Percentiles rank a stretch among this genome's conserved stretches.
Conservation (phyloP, 2,113 vertebrate species). For the Scophthalmus maximus region DNA sequence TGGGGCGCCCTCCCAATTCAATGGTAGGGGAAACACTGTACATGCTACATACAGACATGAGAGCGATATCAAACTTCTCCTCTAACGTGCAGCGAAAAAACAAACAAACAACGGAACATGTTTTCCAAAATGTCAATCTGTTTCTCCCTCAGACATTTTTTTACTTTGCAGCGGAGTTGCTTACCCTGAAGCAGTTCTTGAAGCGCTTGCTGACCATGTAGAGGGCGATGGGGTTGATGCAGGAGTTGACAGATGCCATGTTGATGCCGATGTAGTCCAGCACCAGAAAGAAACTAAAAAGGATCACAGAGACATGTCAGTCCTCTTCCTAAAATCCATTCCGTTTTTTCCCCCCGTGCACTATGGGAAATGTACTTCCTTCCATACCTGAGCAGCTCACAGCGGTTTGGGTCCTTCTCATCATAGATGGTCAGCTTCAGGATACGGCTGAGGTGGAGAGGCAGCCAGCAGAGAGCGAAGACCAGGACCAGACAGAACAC, state of each 20-base stretch:
- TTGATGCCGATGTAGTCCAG: slow-evolving; percentile 97
- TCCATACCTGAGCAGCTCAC: slow-evolving; percentile 93
- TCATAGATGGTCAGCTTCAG: slow-evolving; percentile 94
- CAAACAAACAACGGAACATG: too few relatives aligned
- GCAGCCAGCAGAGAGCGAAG: slow-evolving; percentile 97
- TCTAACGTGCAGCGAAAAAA: background rate
- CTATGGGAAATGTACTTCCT: background rate
- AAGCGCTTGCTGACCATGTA: slow-evolving; percentile 99
- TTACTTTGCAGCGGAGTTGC: background rate
- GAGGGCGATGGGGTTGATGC: slow-evolving; percentile 97
- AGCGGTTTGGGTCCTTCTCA: slow-evolving; percentile 90
- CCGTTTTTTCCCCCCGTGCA: too few relatives aligned
- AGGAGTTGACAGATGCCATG: slow-evolving; percentile 97
- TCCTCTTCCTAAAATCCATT: too few relatives aligned
- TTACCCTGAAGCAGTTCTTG: slow-evolving; percentile 98
- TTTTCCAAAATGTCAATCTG: background rate
- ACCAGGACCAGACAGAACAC: slow-evolving; percentile 97
- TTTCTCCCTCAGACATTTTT: background rate
- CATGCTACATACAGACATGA: background rate
- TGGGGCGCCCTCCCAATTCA: too few relatives aligned
- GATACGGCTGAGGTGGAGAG: slow-evolving; percentile 95
- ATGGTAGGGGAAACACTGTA: too few relatives aligned
- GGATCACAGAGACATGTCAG: slow-evolving; percentile 8
- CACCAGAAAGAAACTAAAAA: slow-evolving; percentile 91
- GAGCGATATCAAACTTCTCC: background rate